Evolutionary conservation across 2,797 vertebrate species (phyloP).

Genomic region (Xyrichtys novacula): DNA sequence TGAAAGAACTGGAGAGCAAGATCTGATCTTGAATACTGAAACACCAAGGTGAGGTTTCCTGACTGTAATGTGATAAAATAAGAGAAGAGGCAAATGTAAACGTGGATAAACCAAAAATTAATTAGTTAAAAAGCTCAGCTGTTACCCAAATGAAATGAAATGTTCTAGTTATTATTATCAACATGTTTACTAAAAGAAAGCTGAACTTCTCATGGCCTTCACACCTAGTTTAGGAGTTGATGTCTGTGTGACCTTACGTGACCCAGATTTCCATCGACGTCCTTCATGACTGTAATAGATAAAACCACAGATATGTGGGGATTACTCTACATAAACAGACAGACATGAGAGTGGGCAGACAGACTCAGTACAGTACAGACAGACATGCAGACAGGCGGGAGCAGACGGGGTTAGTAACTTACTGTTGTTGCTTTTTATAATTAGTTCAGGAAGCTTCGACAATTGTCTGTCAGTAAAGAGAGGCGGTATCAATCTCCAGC

Average conservation of each 20-base stretch:
- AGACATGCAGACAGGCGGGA: constrained; percentile 42
- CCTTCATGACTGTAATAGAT: constrained; percentile 6
- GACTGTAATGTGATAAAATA: too few relatives aligned
- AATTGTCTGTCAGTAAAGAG: constrained; percentile 98
- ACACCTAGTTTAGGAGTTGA: neutral
- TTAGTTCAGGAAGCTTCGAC: constrained; percentile 98
- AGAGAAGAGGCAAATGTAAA: too few relatives aligned
- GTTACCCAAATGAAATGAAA: too few relatives aligned
- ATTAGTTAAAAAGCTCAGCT: too few relatives aligned
- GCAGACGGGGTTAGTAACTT: constrained; percentile 88
- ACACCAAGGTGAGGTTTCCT: too few relatives aligned
- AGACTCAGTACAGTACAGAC: constrained; percentile 3
- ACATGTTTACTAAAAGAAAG: too few relatives aligned
- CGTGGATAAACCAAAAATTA: too few relatives aligned
- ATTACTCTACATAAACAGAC: constrained; percentile 23
- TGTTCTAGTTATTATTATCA: too few relatives aligned
- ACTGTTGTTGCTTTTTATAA: constrained; percentile 99
- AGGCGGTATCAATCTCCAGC: constrained; percentile 94
- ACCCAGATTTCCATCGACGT: constrained; percentile 3
- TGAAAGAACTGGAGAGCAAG: too few relatives aligned
- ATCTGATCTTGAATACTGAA: too few relatives aligned
- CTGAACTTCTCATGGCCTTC: too few relatives aligned
- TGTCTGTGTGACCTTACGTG: neutral
- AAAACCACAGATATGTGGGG: constrained; percentile 9
- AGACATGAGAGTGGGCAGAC: constrained; percentile 4